Evolutionary conservation across 1,140 invertebrate genomes (phyloP).

Genomic region (Drosophila biarmipes): DNA sequence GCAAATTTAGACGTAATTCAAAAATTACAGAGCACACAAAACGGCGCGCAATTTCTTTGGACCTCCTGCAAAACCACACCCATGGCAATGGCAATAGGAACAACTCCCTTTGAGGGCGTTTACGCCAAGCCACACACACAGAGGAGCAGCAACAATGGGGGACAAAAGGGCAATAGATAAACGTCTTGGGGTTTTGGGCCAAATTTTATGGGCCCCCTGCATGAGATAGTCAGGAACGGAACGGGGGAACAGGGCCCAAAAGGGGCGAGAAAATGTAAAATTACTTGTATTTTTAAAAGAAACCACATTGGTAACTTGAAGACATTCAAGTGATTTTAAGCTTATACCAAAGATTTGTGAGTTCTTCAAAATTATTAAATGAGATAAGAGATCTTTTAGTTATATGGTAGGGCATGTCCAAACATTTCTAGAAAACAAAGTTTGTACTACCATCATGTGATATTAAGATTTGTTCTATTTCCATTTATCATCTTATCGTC

Average conservation of each 20-base stretch:
- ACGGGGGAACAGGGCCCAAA: not conserved
- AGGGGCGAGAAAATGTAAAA: not conserved
- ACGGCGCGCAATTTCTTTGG: slow-evolving; percentile 51
- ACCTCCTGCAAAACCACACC: slow-evolving; percentile 14
- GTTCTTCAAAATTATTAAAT: too few relatives aligned
- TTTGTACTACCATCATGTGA: too few relatives aligned
- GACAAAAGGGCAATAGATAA: slow-evolving; percentile 61
- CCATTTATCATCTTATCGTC: too few relatives aligned
- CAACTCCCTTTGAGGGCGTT: slow-evolving; percentile 27
- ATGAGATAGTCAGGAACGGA: slow-evolving; percentile 57
- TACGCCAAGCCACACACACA: slow-evolving; percentile 5
- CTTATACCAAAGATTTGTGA: too few relatives aligned
- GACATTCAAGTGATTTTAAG: too few relatives aligned
- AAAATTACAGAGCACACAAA: slow-evolving; percentile 73
- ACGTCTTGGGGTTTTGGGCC: slow-evolving; percentile 53
- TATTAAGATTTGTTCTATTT: too few relatives aligned
- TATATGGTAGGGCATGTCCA: too few relatives aligned
- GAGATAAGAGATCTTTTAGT: too few relatives aligned
- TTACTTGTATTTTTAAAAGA: not conserved
- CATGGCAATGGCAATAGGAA: slow-evolving; percentile 1
- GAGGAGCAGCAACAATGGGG: slow-evolving; percentile 16
- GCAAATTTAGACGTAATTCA: slow-evolving; percentile 74
- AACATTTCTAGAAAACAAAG: too few relatives aligned
- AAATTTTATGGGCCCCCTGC: slow-evolving; percentile 53
- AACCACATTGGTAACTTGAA: too few relatives aligned